phyloP scores from a whole-genome alignment of 2,797 vertebrate genomes.

The Tympanoctomys barrerae region DNA sequence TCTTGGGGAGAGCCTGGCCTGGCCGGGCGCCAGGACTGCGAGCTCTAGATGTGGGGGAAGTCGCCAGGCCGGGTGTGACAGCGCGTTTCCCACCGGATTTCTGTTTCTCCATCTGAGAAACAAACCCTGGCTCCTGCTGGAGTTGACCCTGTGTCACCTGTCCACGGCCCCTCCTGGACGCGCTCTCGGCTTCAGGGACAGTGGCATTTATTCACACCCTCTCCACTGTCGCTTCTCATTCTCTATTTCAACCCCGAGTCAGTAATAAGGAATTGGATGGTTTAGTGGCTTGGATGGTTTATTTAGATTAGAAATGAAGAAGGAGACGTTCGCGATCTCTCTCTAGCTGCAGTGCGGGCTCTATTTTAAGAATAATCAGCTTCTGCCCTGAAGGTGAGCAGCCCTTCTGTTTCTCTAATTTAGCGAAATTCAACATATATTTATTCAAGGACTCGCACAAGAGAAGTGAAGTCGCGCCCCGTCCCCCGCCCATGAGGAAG shows the following conservation, averaged over 20 bases:
- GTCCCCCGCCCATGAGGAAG: not conserved
- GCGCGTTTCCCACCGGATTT: not conserved
- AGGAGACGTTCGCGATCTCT: not conserved
- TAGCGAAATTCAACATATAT: not conserved
- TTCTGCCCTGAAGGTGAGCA: not conserved
- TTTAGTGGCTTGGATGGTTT: not conserved
- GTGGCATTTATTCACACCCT: not conserved
- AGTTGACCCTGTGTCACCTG: not conserved
- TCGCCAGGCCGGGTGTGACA: not conserved
- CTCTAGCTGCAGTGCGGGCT: not conserved
- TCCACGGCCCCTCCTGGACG: fast-evolving
- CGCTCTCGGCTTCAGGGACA: too few species aligned
- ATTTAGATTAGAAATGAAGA: conserved; percentile 43
- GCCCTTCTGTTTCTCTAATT: not conserved
- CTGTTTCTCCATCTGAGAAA: not conserved
- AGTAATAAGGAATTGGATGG: not conserved
- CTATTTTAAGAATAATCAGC: not conserved
- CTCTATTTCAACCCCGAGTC: not conserved
- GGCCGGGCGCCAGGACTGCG: fast-evolving
- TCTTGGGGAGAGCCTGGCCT: too few species aligned
- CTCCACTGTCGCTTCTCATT: not conserved
- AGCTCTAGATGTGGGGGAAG: fast-evolving
- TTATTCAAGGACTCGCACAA: not conserved
- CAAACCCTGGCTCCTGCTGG: not conserved
- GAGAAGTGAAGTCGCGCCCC: not conserved